phyloP scores from a whole-genome alignment of 2,113 vertebrate species.

The Corvus moneduloides region DNA sequence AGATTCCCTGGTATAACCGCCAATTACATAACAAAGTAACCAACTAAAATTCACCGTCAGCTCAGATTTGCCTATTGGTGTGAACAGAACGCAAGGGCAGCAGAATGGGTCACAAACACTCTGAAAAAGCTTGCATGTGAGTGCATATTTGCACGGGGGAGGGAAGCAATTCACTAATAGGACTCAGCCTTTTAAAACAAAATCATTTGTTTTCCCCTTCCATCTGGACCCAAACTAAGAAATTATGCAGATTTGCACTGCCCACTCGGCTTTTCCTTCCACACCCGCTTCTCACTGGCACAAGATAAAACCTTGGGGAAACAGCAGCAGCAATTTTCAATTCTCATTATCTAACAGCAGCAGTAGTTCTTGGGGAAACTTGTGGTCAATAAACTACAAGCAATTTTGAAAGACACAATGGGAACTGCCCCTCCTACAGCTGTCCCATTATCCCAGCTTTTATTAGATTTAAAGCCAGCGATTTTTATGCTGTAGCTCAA shows the following conservation, averaged over 20 bases:
- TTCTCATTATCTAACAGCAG: slow-evolving; percentile 63
- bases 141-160: background rate
- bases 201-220: background rate
- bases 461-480: slow-evolving; percentile 62
- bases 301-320: slow-evolving; percentile 34
- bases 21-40: background rate
- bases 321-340: slow-evolving; percentile 59
- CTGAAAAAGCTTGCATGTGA: background rate
- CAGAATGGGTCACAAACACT: background rate
- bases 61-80: background rate
- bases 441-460: slow-evolving; percentile 67
- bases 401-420: slow-evolving; percentile 64
- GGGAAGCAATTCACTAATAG: background rate
- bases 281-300: slow-evolving; percentile 2
- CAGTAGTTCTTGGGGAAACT: slow-evolving; percentile 63
- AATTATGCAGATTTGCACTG: slow-evolving; percentile 3
- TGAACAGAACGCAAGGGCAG: background rate
- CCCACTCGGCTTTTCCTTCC: background rate
- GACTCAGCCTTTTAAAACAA: background rate
- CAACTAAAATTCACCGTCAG: background rate
- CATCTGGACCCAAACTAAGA: background rate
- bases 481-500: slow-evolving; percentile 52
- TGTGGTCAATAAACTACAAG: slow-evolving; percentile 63
- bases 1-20: background rate
- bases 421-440: slow-evolving; percentile 62